Evolutionary conservation across 1,140 invertebrate species (phyloP).

Genomic region (Drosophila rhopaloa): DNA sequence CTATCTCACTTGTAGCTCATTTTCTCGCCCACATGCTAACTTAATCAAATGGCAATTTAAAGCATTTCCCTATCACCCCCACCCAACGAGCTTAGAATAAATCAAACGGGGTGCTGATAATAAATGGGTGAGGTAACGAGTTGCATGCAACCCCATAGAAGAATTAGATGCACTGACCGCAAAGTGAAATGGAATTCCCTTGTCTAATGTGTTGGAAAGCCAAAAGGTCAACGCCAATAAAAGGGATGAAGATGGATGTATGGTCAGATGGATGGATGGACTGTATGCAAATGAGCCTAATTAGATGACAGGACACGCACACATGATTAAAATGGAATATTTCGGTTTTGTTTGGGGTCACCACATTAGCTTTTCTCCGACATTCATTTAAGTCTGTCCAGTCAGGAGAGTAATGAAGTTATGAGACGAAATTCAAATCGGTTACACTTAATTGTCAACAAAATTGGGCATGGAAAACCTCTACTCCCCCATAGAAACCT

Average conservation of each 20-base stretch:
- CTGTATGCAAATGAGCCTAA: constrained; percentile 64
- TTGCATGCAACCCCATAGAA: constrained; percentile 24
- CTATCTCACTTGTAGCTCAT: background rate
- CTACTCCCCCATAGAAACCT: background rate
- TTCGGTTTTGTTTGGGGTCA: constrained; percentile 11
- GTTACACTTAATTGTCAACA: constrained; percentile 59
- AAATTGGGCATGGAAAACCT: constrained; percentile 27
- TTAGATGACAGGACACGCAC: constrained; percentile 49
- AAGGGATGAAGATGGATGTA: constrained; percentile 14
- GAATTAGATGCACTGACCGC: constrained; percentile 45
- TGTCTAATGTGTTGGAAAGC: constrained; percentile 27
- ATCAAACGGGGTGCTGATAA: constrained; percentile 9
- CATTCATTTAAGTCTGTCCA: background rate
- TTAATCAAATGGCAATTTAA: constrained; percentile 33
- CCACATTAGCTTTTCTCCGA: constrained; percentile 7
- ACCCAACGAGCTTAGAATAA: constrained; percentile 8
- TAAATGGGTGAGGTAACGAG: constrained; percentile 18
- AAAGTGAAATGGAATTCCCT: constrained; percentile 35
- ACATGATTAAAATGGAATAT: constrained; percentile 2
- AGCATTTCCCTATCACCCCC: constrained; percentile 5
- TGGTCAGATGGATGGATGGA: background rate
- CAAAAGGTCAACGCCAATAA: constrained; percentile 40
- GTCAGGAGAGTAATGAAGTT: constrained; percentile 39
- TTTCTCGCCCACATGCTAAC: constrained; percentile 19
- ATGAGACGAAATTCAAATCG: constrained; percentile 14